Percentiles rank a stretch among this genome's conserved stretches.
Evolutionary conservation across 2,113 vertebrate genomes (phyloP).

Genomic region (Euleptes europaea): DNA sequence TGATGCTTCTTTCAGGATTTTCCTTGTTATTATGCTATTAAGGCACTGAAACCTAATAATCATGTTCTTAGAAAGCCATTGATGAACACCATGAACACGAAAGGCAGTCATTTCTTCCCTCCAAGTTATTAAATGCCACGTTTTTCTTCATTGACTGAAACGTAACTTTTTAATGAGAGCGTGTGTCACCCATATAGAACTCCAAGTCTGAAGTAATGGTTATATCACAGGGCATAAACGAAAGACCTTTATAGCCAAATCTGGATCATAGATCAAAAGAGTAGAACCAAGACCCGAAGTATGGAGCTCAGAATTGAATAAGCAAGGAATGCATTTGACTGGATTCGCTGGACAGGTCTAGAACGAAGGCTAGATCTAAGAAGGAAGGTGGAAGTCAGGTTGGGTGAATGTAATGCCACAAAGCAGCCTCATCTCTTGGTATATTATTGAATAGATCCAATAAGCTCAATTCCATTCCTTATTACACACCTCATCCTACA

Average conservation of each 20-base stretch:
- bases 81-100: slow-evolving; percentile 25
- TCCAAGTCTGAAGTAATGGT: not conserved
- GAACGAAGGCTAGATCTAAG: no score
- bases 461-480: no score
- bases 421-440: no score
- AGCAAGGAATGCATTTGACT: no score
- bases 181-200: not conserved
- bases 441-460: no score
- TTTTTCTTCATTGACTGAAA: not conserved
- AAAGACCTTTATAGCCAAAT: not conserved
- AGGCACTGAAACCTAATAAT: slow-evolving; percentile 41
- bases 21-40: slow-evolving; percentile 20
- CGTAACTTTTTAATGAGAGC: not conserved
- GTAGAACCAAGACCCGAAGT: not conserved
- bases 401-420: no score
- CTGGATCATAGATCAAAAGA: not conserved
- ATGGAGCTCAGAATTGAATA: no score
- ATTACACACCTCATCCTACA: no score
- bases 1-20: slow-evolving; percentile 38
- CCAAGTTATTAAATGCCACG: not conserved
- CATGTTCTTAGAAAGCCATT: slow-evolving; percentile 25
- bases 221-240: not conserved
- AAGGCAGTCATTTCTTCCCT: not conserved
- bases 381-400: no score
- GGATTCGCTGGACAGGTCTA: no score